phyloP scores from a whole-genome alignment of 2,888 invertebrate species.

The Masnerella sp. region DNA sequence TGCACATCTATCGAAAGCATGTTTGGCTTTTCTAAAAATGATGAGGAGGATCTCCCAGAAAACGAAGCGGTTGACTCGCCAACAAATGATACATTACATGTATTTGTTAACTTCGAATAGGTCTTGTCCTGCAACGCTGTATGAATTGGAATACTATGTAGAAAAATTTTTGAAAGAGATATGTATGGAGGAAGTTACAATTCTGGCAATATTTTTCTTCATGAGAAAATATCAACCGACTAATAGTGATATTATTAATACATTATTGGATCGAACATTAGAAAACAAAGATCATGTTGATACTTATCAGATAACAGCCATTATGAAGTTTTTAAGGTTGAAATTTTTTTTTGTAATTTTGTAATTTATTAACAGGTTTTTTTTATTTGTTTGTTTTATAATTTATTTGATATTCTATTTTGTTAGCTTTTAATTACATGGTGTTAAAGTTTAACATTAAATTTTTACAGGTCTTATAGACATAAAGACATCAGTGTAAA shows the following conservation, averaged over 20 bases:
- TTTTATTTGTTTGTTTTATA: no score
- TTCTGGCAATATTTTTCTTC: slow-evolving; percentile 85
- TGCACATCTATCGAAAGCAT: not conserved
- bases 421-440: no score
- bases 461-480: no score
- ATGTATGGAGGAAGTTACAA: slow-evolving; percentile 36
- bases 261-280: slow-evolving; percentile 71
- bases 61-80: slow-evolving; percentile 15
- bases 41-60: slow-evolving; percentile 43
- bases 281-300: slow-evolving; percentile 79
- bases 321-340: slow-evolving; percentile 81
- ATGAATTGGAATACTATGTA: slow-evolving; percentile 46
- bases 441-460: no score
- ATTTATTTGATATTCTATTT: no score
- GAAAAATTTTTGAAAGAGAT: slow-evolving; percentile 35
- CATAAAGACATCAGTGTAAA: no score
- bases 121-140: slow-evolving; percentile 16
- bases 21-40: slow-evolving; percentile 3
- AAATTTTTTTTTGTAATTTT: no score
- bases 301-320: slow-evolving; percentile 83
- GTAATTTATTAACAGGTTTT: no score
- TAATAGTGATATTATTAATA: slow-evolving; percentile 77
- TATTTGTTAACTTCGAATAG: slow-evolving; percentile 32
- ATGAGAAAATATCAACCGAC: slow-evolving; percentile 79
- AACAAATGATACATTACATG: slow-evolving; percentile 38